These are phyloP conservation scores for Papilio xuthus DNA, from an alignment of 1,140 invertebrate genomes.

Conservation along the genomic window DNA sequence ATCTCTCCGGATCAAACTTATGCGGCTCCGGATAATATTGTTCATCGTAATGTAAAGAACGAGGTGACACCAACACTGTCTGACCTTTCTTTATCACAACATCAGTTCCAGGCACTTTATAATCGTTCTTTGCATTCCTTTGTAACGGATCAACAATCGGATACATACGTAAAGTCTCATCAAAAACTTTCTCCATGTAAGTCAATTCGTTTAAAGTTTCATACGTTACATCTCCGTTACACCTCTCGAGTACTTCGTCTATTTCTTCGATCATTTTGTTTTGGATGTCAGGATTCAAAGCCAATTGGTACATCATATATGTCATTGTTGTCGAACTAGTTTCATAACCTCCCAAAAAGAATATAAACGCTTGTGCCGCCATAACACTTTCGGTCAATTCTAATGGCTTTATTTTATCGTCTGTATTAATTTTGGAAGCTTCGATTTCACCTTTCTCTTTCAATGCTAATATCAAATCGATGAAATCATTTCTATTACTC, in stretches of 20 bases:
- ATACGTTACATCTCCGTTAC: constrained; percentile 59
- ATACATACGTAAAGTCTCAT: constrained; percentile 82
- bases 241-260: constrained; percentile 56
- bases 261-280: constrained; percentile 60
- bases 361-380: constrained; percentile 62
- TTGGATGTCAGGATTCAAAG: constrained; percentile 61
- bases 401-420: constrained; percentile 22
- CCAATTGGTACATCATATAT: constrained; percentile 64
- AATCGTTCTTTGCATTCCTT: constrained; percentile 52
- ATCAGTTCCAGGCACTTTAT: constrained; percentile 78
- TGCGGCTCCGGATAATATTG: constrained; percentile 69
- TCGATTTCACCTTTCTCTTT: constrained; percentile 54
- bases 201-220: constrained; percentile 69
- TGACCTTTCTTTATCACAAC: constrained; percentile 77
- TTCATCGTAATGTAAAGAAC: constrained; percentile 50
- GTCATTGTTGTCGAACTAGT: constrained; percentile 50
- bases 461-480: constrained; percentile 49
- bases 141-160: constrained; percentile 78
- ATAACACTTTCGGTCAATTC: constrained; percentile 59
- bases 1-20: constrained; percentile 83
- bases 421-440: constrained; percentile 6
- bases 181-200: constrained; percentile 59
- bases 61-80: constrained; percentile 43
- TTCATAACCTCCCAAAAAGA: constrained; percentile 64
- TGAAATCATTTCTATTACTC: constrained; percentile 44